phyloP scores from a whole-genome alignment of 1,140 invertebrate genomes.

The Dinoponera quadriceps region DNA sequence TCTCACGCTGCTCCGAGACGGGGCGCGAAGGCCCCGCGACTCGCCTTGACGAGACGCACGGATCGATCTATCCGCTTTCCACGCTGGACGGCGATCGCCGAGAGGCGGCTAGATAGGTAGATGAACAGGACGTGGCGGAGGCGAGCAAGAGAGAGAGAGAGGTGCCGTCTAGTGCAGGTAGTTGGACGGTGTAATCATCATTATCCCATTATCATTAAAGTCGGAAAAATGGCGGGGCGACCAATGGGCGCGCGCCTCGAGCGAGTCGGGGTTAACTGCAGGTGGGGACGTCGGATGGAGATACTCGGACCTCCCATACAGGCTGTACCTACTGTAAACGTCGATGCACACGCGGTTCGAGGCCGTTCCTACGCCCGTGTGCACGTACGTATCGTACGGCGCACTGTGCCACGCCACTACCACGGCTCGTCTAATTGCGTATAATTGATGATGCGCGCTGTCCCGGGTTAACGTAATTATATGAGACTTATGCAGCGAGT shows the following conservation, averaged over 20 bases:
- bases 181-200: slow-evolving; percentile 76
- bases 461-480: slow-evolving; percentile 62
- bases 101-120: slow-evolving; percentile 42
- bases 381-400: not conserved
- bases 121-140: slow-evolving; percentile 27
- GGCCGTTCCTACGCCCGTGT: slow-evolving; percentile 46
- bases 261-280: slow-evolving; percentile 72
- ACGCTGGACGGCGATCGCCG: slow-evolving; percentile 55
- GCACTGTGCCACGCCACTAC: not conserved
- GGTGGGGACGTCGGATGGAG: slow-evolving; percentile 70
- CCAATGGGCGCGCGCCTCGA: slow-evolving; percentile 70
- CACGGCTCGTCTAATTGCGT: slow-evolving; percentile 61
- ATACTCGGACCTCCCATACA: slow-evolving; percentile 73
- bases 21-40: not conserved
- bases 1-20: not conserved
- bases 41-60: slow-evolving; percentile 39
- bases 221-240: slow-evolving; percentile 74
- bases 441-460: slow-evolving; percentile 64
- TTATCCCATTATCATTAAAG: slow-evolving; percentile 79
- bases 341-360: slow-evolving; percentile 19
- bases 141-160: slow-evolving; percentile 47
- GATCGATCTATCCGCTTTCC: slow-evolving; percentile 58
- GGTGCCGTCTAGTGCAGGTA: slow-evolving; percentile 63
- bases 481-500: slow-evolving; percentile 48
- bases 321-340: slow-evolving; percentile 67